Conservation (phyloP, 2,888 invertebrate genomes). For the Nasonia oneida region DNA sequence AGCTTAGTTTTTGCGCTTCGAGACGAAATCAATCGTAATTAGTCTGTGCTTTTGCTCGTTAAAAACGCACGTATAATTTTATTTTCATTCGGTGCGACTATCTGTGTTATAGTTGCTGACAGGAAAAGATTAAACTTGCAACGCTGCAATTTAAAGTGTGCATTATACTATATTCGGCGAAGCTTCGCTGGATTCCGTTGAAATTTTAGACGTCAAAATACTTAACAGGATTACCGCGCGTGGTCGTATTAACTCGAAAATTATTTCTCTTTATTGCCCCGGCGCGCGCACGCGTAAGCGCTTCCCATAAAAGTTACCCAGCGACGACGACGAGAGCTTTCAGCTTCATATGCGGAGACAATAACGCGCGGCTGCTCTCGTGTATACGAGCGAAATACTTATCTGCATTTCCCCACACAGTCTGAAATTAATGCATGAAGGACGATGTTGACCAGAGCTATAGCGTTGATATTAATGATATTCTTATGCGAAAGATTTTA, state of each 20-base stretch:
- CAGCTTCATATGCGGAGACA: neutral
- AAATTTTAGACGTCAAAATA: neutral
- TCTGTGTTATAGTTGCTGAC: too few relatives aligned
- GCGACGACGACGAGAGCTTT: neutral
- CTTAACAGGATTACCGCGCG: neutral
- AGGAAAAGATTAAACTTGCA: too few relatives aligned
- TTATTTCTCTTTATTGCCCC: conserved; percentile 12
- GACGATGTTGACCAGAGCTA: too few relatives aligned
- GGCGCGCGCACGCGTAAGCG: neutral
- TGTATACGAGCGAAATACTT: neutral
- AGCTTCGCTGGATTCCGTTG: neutral
- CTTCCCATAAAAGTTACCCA: neutral
- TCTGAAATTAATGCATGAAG: neutral
- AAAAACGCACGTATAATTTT: too few relatives aligned
- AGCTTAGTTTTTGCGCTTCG: neutral
- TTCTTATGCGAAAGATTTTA: too few relatives aligned
- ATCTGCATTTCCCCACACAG: neutral
- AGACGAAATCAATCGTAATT: neutral
- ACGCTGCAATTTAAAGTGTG: neutral
- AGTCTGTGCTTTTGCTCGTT: too few relatives aligned
- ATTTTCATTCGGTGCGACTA: too few relatives aligned
- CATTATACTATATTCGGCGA: neutral
- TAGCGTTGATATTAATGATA: too few relatives aligned
- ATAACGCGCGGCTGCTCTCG: neutral
- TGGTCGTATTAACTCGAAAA: neutral